Conservation (phyloP, 2,888 invertebrate genomes). For the Pinctada fucata region DNA sequence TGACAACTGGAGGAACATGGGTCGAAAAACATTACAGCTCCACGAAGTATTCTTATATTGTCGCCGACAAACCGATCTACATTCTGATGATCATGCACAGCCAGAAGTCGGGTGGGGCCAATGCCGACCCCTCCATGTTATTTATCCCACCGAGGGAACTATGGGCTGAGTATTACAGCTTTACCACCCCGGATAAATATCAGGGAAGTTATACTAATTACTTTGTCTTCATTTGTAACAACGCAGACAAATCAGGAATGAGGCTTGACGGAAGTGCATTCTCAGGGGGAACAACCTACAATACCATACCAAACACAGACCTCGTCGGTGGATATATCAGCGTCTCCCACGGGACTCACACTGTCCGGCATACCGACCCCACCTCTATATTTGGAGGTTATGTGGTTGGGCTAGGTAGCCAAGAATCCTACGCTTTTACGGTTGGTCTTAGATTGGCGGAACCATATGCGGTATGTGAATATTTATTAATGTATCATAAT, state of each 20-base stretch:
- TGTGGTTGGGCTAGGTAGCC: slow-evolving; percentile 55
- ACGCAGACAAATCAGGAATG: slow-evolving; percentile 44
- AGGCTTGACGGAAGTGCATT: slow-evolving; percentile 53
- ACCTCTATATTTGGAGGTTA: slow-evolving; percentile 53
- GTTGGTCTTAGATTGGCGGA: slow-evolving; percentile 52
- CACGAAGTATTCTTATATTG: slow-evolving; percentile 39
- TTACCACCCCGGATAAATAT: slow-evolving; percentile 49
- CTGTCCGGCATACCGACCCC: slow-evolving; percentile 45
- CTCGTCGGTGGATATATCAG: slow-evolving; percentile 44
- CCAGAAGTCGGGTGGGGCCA: slow-evolving; percentile 33
- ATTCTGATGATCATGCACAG: slow-evolving; percentile 59
- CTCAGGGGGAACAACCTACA: slow-evolving; percentile 45
- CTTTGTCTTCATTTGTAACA: slow-evolving; percentile 46
- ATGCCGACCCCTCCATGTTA: slow-evolving; percentile 65
- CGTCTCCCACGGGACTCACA: slow-evolving; percentile 46
- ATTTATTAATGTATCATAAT: background rate
- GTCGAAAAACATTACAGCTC: slow-evolving; percentile 35
- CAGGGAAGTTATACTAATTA: slow-evolving; percentile 40
- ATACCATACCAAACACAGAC: slow-evolving; percentile 46
- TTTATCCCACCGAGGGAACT: slow-evolving; percentile 60
- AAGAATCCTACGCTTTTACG: slow-evolving; percentile 58
- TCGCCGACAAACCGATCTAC: slow-evolving; percentile 49
- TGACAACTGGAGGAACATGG: slow-evolving; percentile 39
- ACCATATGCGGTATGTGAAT: slow-evolving; percentile 41
- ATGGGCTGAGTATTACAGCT: slow-evolving; percentile 54